phyloP scores from a whole-genome alignment of 2,113 vertebrate genomes.

The Kobus ellipsiprymnus region DNA sequence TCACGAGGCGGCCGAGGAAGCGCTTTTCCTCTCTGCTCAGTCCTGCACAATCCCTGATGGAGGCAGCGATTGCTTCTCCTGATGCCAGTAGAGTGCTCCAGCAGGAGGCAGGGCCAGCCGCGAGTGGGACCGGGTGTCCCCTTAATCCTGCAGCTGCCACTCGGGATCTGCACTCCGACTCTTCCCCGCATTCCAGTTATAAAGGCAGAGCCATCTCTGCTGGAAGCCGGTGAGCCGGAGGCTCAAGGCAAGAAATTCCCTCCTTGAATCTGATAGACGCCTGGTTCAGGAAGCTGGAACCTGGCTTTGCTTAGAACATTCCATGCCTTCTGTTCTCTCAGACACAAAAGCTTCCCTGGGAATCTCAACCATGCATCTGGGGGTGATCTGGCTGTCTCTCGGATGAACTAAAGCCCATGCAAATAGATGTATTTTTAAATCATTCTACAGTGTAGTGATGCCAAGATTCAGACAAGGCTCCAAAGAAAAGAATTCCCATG shows the following conservation, averaged over 20 bases:
- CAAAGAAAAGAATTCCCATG: neutral
- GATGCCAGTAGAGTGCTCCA: neutral
- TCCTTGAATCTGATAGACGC: neutral
- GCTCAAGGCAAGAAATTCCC: neutral
- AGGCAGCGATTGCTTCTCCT: neutral
- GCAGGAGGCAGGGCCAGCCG: neutral
- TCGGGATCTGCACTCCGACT: neutral
- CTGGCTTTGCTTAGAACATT: neutral
- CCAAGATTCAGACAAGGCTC: neutral
- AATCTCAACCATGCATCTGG: neutral
- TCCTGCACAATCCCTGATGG: rapidly evolving
- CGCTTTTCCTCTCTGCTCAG: neutral
- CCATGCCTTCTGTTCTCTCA: neutral
- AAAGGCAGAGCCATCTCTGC: neutral
- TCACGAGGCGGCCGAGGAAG: neutral
- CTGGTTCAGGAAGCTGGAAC: neutral
- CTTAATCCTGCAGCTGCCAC: conserved; percentile 55
- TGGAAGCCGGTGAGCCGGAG: neutral
- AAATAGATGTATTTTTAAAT: neutral
- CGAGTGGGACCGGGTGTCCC: conserved; percentile 2
- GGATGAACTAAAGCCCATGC: neutral
- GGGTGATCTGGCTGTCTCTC: neutral
- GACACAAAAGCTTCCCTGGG: neutral
- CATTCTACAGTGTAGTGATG: neutral
- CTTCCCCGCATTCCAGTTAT: neutral